Base-by-base conservation (phyloP, 1,140 invertebrate genomes). In the Kradibia gibbosae region DNA sequence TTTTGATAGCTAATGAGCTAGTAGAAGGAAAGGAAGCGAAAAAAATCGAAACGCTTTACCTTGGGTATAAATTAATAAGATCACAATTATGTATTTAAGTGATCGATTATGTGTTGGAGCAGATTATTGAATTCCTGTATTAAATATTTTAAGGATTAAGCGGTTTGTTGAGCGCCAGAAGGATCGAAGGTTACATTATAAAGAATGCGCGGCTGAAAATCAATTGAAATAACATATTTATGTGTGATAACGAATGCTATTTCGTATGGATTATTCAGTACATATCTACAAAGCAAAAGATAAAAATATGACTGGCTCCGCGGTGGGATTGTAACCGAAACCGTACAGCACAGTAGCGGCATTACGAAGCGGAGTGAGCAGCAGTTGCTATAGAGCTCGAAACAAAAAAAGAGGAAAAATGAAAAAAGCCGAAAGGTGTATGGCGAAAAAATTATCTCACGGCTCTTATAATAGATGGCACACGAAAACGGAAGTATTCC, bases 401-500 rank as follows among this genome's bases (percentile, higher is more conserved):
- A n/a, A n/a, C n/a, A n/a, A n/a, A n/a, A n/a, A n/a, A n/a, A n/a
- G n/a, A n/a, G n/a, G n/a, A n/a, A n/a, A n/a, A n/a, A n/a, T n/a
- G n/a, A 3, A 60, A 60, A 60, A 60, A 31, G 5, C 10, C 31
- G 8, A 28, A 60, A 60, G 22, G 25, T 15, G 13, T 10, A 60
- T 15, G 15, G 5, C 25, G 25, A 60, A 60, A 5, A 60, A 28
- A 60, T 60, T 60, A 60, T 60, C 25, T 60, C 55, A 10, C 25
- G 10, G 7, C 20, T 74, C 34, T 31, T 39, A 25, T 42, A 76
- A 60, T 11, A 1, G 55, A 60, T 60, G n/a, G n/a, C 25, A 39
- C 13, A 65, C 50, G 65, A 71, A 80, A 80, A 80, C 67, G 67
- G 50, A 80, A 80, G 67, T 80, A 20, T 80, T 45, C 57, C 72